These are phyloP conservation scores for Heterodera filipjevi DNA, from an alignment of 2,888 invertebrate species.

Conservation along the genomic window DNA sequence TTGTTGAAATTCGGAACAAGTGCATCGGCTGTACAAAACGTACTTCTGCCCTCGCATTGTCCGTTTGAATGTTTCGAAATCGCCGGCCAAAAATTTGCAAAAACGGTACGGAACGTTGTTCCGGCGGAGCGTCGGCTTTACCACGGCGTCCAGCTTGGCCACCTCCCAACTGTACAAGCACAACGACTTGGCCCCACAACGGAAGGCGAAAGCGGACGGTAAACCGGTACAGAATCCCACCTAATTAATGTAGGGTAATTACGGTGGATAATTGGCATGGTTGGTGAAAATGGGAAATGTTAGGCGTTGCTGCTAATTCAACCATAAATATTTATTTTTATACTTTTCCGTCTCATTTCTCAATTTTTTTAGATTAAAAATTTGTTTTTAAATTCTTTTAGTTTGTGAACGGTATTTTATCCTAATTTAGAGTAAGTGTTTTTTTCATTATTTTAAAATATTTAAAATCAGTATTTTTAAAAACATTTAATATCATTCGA, in stretches of 20 bases:
- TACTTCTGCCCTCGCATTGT: conserved; percentile 50
- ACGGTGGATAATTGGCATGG: too few relatives aligned
- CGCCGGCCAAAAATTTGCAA: conserved; percentile 49
- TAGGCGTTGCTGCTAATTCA: too few relatives aligned
- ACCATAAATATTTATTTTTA: too few relatives aligned
- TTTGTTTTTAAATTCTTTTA: too few relatives aligned
- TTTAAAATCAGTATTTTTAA: too few relatives aligned
- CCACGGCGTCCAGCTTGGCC: conserved; percentile 46
- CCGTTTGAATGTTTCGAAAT: conserved; percentile 41
- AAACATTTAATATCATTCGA: too few relatives aligned
- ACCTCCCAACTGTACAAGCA: conserved; percentile 50
- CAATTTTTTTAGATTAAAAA: too few relatives aligned
- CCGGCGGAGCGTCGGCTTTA: conserved; percentile 52
- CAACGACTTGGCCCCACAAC: conserved; percentile 54
- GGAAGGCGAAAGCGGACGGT: conserved; percentile 56
- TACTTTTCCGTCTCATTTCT: too few relatives aligned
- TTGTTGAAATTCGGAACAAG: neutral
- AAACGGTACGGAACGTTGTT: conserved; percentile 55
- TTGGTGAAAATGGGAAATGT: too few relatives aligned
- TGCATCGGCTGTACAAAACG: neutral
- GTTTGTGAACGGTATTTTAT: too few relatives aligned
- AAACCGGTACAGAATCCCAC: conserved; percentile 60
- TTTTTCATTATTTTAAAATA: too few relatives aligned
- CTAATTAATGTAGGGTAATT: conserved; percentile 21
- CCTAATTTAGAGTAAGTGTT: too few relatives aligned